phyloP scores from a whole-genome alignment of 2,113 vertebrate genomes.

The Nymphicus hollandicus region DNA sequence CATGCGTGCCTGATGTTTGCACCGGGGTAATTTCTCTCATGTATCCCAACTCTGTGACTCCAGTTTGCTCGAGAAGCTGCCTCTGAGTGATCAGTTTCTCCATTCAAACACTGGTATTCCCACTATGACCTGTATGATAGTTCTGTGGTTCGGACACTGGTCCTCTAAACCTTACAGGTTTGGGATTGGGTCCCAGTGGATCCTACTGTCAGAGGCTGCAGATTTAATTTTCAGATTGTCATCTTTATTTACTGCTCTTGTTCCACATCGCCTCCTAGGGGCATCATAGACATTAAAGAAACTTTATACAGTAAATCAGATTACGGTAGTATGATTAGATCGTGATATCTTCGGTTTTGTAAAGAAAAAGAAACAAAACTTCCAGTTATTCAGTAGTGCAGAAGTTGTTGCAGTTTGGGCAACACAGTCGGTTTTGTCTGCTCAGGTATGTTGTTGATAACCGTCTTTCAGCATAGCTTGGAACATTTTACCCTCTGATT shows the following conservation, averaged over 20 bases:
- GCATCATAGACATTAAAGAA: not conserved
- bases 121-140: not conserved
- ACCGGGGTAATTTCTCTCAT: not conserved
- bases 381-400: not conserved
- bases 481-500: not conserved
- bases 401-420: not conserved
- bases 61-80: not conserved
- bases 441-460: not conserved
- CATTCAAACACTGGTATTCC: not conserved
- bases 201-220: not conserved
- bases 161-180: not conserved
- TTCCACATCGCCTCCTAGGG: not conserved
- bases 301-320: not conserved
- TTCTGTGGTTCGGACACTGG: not conserved
- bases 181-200: not conserved
- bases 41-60: not conserved
- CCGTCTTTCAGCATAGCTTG: not conserved
- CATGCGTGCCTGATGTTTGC: rapidly evolving
- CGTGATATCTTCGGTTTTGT: not conserved
- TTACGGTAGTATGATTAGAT: not conserved
- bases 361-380: not conserved
- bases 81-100: not conserved
- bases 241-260: slow-evolving; percentile 23
- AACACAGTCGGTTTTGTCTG: not conserved
- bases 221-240: not conserved